These are phyloP conservation scores for Nephila pilipes DNA, from an alignment of 1,140 invertebrate species.

Conservation along the genomic window DNA sequence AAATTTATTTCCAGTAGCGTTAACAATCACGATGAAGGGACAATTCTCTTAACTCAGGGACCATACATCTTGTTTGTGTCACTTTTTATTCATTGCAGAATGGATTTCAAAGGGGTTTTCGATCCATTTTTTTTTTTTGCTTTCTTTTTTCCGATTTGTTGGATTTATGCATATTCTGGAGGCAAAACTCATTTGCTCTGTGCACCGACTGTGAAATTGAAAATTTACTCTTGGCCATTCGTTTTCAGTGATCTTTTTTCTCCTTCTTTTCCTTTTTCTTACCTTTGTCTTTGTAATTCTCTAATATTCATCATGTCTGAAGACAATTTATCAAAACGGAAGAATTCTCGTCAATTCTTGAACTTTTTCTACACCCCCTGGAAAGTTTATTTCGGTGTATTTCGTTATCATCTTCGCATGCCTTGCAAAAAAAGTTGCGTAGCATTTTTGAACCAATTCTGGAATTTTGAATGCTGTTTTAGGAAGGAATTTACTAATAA, in stretches of 20 bases:
- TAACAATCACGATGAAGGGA: slow-evolving; percentile 24
- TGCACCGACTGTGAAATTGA: slow-evolving; percentile 70
- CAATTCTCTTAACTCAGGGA: background rate
- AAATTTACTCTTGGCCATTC: slow-evolving; percentile 54
- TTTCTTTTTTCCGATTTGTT: background rate
- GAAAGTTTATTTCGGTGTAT: no score
- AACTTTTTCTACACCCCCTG: no score
- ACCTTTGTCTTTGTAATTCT: background rate
- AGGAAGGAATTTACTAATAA: no score
- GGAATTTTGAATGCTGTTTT: no score
- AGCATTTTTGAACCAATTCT: no score
- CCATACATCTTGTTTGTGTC: slow-evolving; percentile 47
- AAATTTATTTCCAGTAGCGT: background rate
- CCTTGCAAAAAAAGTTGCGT: no score
- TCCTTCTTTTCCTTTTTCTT: background rate
- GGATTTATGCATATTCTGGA: slow-evolving; percentile 63
- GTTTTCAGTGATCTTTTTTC: background rate
- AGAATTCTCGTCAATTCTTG: no score
- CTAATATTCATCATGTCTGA: slow-evolving; percentile 40
- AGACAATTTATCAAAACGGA: no score
- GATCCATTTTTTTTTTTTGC: background rate
- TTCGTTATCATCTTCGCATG: no score
- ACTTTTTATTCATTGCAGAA: slow-evolving; percentile 57
- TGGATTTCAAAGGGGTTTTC: background rate
- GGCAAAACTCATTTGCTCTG: slow-evolving; percentile 65